Conservation (phyloP, 2,888 invertebrate genomes). For the Clanis bilineata region DNA sequence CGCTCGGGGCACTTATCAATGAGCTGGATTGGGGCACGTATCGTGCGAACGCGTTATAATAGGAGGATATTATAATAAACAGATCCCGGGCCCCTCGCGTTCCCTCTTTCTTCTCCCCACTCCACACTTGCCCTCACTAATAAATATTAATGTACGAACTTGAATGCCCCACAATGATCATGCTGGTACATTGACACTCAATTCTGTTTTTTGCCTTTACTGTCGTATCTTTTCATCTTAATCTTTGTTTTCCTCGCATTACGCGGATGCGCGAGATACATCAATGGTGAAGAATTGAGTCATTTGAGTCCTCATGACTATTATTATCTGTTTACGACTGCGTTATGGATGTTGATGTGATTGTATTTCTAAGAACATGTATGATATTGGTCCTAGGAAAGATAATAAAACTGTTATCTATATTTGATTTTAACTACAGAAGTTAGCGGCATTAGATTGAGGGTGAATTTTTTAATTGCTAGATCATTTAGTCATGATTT, state of each 20-base stretch:
- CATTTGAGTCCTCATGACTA: not conserved
- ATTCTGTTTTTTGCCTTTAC: conserved; percentile 64
- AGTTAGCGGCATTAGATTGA: not conserved
- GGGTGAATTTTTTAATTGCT: too few relatives aligned
- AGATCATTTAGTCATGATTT: too few relatives aligned
- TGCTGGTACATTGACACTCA: conserved; percentile 81
- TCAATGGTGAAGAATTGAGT: not conserved
- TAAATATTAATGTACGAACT: conserved; percentile 81
- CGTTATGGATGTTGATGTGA: not conserved
- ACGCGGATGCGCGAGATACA: not conserved
- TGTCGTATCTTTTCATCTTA: conserved; percentile 10
- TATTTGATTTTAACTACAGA: not conserved
- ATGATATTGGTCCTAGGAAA: not conserved
- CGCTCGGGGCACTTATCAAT: conserved; percentile 54
- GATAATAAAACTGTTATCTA: not conserved
- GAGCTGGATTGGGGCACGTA: conserved; percentile 52
- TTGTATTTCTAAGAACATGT: not conserved
- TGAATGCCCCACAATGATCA: conserved; percentile 69
- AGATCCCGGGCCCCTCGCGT: conserved; percentile 70
- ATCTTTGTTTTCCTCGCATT: conserved; percentile 14
- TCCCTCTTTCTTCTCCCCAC: conserved; percentile 36
- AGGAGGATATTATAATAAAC: conserved; percentile 81
- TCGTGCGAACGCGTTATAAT: conserved; percentile 81
- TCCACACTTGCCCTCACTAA: conserved; percentile 65
- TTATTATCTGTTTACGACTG: not conserved